Base-by-base conservation (phyloP, 2,797 vertebrate species). In the Scyliorhinus canicula region DNA sequence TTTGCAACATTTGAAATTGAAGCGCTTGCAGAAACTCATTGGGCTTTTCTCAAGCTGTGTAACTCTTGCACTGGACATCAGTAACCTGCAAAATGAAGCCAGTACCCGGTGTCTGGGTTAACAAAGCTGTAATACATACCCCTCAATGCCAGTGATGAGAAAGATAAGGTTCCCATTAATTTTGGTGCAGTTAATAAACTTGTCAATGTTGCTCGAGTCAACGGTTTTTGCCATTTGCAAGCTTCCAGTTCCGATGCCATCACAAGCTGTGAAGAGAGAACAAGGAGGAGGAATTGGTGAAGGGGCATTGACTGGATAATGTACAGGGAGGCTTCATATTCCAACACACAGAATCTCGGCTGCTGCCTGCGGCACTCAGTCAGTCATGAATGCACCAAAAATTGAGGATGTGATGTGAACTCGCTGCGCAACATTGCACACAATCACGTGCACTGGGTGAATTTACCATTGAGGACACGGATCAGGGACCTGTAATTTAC, bases 91-190 rank as follows among this genome's bases (percentile, higher is more conserved):
- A 19, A 57, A 57, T 60, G 31, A 88, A 52, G 85, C 21, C 55
- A 60, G 35, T 60, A 24, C 28, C 84, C 14, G 52, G 28, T 1
- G 4, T 57, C 0, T 82, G 79, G 21, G 79, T 47, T 44, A 90
- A 12, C 86, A 60, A 90, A 90, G 55, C 28, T 44, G 40, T 1
- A 95, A 95, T 95, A 97, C 98, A 97, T 95, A 99, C 99, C 99
- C 99, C 95, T 99, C 99, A 95, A 99, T 99, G 63, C 99, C 99
- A 3, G 98, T 99, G 95, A 99, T 98, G 95, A 99, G 98, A 96
- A 99, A 99, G 96, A 99, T 98, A 95, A 99, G 98, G 96, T 99
- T 99, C 95, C 99, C 99, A 69, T 99, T 99, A 97, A 99, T 99
- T 97, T 99, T 99, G 95, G 99, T 99, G 96, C 99, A 99, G 97